Conservation (phyloP, 2,888 invertebrate species). For the Luperina nickerlii region DNA sequence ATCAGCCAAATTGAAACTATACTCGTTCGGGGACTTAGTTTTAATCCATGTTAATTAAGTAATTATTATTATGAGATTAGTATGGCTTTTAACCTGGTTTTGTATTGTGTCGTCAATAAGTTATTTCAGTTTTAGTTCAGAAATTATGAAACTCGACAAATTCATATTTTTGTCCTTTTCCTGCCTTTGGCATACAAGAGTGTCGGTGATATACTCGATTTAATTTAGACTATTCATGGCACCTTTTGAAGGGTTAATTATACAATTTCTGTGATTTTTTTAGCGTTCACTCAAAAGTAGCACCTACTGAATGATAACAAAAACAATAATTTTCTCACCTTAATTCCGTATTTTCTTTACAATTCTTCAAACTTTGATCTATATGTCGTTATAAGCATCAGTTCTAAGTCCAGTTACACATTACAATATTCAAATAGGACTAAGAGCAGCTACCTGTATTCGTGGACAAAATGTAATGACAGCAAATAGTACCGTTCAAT, state of each 20-base stretch:
- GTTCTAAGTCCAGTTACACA: background rate
- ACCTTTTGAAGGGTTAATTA: slow-evolving; percentile 39
- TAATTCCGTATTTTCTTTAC: background rate
- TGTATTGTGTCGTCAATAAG: no score
- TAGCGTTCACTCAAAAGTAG: slow-evolving; percentile 22
- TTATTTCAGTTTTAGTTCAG: background rate
- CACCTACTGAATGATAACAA: slow-evolving; percentile 17
- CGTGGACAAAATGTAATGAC: slow-evolving; percentile 1
- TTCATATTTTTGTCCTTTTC: background rate
- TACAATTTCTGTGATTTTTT: background rate
- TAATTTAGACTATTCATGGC: slow-evolving; percentile 22
- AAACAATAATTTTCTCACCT: slow-evolving; percentile 9
- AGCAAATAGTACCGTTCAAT: background rate
- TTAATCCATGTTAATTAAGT: slow-evolving; percentile 28
- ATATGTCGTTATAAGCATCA: background rate
- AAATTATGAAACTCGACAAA: background rate
- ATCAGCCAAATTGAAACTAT: slow-evolving; percentile 54
- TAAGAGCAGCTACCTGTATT: slow-evolving; percentile 3
- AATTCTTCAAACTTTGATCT: background rate
- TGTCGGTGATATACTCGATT: slow-evolving; percentile 6
- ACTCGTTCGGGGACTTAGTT: slow-evolving; percentile 24
- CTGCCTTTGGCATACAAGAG: slow-evolving; percentile 22
- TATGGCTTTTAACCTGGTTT: background rate
- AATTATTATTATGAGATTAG: background rate
- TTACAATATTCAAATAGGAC: slow-evolving; percentile 3